phyloP scores from a whole-genome alignment of 2,113 vertebrate genomes.

The Xenopus borealis region DNA sequence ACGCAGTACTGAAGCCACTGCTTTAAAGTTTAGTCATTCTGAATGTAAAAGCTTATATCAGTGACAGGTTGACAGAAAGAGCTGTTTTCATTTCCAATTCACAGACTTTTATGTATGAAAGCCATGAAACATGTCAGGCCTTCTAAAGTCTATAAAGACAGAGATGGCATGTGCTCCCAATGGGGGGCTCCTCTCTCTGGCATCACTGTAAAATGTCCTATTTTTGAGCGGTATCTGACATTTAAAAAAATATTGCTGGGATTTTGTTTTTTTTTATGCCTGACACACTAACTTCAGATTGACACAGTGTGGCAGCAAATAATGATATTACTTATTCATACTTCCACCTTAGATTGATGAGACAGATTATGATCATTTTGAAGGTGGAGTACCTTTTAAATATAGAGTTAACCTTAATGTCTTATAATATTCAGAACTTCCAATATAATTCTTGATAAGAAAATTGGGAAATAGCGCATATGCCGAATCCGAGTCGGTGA shows the following conservation, averaged over 20 bases:
- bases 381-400: no score
- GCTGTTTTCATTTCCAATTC: slow-evolving; percentile 85
- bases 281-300: slow-evolving; percentile 49
- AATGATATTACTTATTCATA: no score
- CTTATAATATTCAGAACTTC: no score
- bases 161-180: slow-evolving; percentile 76
- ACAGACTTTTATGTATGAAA: slow-evolving; percentile 78
- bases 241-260: slow-evolving; percentile 61
- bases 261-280: slow-evolving; percentile 66
- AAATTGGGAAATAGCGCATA: no score
- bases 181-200: slow-evolving; percentile 69
- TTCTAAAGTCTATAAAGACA: slow-evolving; percentile 73
- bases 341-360: no score
- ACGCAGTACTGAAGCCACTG: slow-evolving; percentile 69
- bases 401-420: no score
- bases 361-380: no score
- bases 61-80: slow-evolving; percentile 87
- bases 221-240: slow-evolving; percentile 73
- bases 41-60: slow-evolving; percentile 76
- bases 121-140: slow-evolving; percentile 80
- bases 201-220: slow-evolving; percentile 70
- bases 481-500: no score
- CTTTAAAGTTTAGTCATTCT: slow-evolving; percentile 81
- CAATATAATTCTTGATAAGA: no score
- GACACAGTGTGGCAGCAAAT: no score